Evolutionary conservation across 2,888 invertebrate species (phyloP), one percentile per base, ranked within the genome.

Genomic region (Nudaria mundana): DNA sequence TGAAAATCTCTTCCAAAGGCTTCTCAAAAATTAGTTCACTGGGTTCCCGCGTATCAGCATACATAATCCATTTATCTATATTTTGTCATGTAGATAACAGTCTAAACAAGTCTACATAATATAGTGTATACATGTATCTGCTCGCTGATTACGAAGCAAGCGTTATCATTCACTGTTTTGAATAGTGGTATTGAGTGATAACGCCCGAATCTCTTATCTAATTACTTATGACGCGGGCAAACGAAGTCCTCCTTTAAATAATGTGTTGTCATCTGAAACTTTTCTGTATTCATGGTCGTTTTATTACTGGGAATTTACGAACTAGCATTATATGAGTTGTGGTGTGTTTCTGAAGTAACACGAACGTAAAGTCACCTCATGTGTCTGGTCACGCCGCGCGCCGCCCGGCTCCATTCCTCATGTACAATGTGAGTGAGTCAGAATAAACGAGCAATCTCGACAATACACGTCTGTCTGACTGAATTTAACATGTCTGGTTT

Each of bases 11-110:
- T 32, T 30, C 14, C 15, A 10, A n/a, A 24, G 32, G 38, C 13
- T n/a, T 29, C 13, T 45, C 29, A 30, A 5, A 30, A 51, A 38
- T 36, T 44, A 44, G 48, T 56, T 40, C 37, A 48, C 35, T 48
- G 29, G 44, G 52, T 36, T 26, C 39, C 25, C 24, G n/a, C n/a
- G 24, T 15, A 29, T 14, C 33, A 20, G 14, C 5, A 6, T 11
- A 10, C 11, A 15, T 28, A 26, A 35, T 20, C n/a, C 25, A 28
- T 15, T 26, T 28, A 18, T 23, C 23, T 22, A 23, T 24, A 11
- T 24, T 32, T 24, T 32, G 14, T 13, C 1, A n/a, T 14, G 15
- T 12, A 23, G 36, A 29, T 36, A 36, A 16, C 15, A 11, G n/a
- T n/a, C 22, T 6, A n/a, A 13, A 20, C 20, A 20, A 7, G 5